These are phyloP conservation scores for Sebastes melanostomus DNA, from an alignment of 2,797 vertebrate genomes.

Conservation along the genomic window DNA sequence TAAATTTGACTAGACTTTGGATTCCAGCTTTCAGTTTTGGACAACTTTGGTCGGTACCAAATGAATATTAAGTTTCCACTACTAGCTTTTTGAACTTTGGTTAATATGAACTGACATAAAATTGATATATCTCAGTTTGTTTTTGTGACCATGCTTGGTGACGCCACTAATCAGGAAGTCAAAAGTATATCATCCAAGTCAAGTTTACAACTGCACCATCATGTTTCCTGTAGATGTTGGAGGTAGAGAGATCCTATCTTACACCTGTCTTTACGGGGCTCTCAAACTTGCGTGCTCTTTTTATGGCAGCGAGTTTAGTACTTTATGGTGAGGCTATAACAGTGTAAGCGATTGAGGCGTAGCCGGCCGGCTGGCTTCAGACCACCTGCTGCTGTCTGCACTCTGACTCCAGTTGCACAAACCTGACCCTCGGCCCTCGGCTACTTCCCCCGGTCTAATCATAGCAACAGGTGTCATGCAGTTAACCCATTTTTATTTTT, in stretches of 20 bases:
- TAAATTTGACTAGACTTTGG: background rate
- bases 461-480: slow-evolving; percentile 73
- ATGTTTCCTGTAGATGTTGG: background rate
- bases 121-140: background rate
- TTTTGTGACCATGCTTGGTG: background rate
- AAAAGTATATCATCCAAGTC: background rate
- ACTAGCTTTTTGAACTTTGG: background rate
- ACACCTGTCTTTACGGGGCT: slow-evolving; percentile 13
- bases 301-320: slow-evolving; percentile 29
- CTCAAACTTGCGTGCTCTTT: slow-evolving; percentile 26
- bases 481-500: slow-evolving; percentile 76
- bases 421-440: slow-evolving; percentile 52
- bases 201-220: background rate
- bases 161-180: background rate
- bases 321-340: slow-evolving; percentile 43
- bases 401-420: slow-evolving; percentile 65
- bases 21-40: background rate
- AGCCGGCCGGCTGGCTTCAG: background rate
- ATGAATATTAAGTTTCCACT: background rate
- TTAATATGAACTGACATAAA: background rate
- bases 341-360: slow-evolving; percentile 12
- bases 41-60: background rate
- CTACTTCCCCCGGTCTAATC: slow-evolving; percentile 63
- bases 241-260: slow-evolving; percentile 5
- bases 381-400: slow-evolving; percentile 52